Conservation (phyloP, 2,888 invertebrate genomes). For the Pyrocoelia pectoralis region DNA sequence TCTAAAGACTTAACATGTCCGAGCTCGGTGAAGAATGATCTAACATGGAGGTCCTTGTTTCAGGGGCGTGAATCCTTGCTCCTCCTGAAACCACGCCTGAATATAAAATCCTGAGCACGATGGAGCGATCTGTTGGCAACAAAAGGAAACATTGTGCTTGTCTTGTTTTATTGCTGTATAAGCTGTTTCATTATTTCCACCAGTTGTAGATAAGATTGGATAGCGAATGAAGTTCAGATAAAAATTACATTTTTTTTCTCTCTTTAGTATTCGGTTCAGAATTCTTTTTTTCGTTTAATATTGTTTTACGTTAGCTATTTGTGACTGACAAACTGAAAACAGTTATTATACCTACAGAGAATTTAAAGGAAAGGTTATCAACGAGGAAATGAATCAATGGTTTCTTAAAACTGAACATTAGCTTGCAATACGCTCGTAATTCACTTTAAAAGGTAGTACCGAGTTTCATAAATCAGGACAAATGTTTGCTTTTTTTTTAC, state of each 20-base stretch:
- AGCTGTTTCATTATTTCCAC: conserved; percentile 56
- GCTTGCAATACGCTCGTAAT: too few species aligned
- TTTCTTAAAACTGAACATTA: too few species aligned
- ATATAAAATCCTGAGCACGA: conserved; percentile 45
- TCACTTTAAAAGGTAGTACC: too few species aligned
- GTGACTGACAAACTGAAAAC: too few species aligned
- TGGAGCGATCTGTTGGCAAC: conserved; percentile 56
- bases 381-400: too few species aligned
- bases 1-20: conserved; percentile 53
- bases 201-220: conserved; percentile 55
- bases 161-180: conserved; percentile 55
- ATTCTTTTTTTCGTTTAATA: conserved; percentile 1
- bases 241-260: conserved; percentile 34
- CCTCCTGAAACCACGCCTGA: conserved; percentile 53
- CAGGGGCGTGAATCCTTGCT: conserved; percentile 52
- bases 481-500: too few species aligned
- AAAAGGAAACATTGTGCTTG: conserved; percentile 45
- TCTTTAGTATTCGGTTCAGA: not conserved
- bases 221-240: conserved; percentile 50
- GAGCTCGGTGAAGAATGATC: conserved; percentile 51
- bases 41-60: conserved; percentile 57
- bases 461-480: too few species aligned
- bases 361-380: too few species aligned
- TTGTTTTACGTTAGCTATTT: too few species aligned
- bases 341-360: too few species aligned